phyloP scores from a whole-genome alignment of 2,888 invertebrate genomes.

The Acronicta aceris region DNA sequence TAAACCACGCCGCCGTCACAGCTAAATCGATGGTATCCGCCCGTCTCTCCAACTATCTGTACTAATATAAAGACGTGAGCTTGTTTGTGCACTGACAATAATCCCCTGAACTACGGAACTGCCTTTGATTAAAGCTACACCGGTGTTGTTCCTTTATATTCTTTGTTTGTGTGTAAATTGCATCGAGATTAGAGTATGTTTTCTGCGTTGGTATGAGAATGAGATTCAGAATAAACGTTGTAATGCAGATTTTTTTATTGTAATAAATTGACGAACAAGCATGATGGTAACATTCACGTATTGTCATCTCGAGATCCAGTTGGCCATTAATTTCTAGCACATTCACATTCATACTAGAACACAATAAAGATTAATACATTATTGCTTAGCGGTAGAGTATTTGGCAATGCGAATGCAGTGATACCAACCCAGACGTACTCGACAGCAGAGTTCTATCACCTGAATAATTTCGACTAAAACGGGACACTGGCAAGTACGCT shows the following conservation, averaged over 20 bases:
- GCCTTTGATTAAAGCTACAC: constrained; percentile 47
- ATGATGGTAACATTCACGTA: no score
- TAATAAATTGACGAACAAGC: no score
- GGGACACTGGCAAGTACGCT: constrained; percentile 3
- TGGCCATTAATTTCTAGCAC: no score
- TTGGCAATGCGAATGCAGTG: no score
- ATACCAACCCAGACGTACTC: no score
- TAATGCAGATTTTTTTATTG: neutral
- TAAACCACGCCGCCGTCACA: constrained; percentile 72
- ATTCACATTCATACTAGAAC: no score
- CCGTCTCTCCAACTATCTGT: constrained; percentile 68
- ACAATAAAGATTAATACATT: no score
- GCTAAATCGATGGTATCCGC: constrained; percentile 85
- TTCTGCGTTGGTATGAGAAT: neutral
- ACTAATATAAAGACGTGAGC: constrained; percentile 36
- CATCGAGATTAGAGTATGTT: constrained; percentile 12
- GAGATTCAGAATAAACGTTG: neutral
- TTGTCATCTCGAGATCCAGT: no score
- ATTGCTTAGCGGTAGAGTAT: no score
- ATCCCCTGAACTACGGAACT: constrained; percentile 44
- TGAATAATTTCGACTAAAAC: constrained; percentile 9
- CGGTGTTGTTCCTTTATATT: constrained; percentile 22
- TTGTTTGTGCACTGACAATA: constrained; percentile 30
- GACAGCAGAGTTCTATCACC: no score
- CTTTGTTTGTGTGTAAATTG: constrained; percentile 18